Conservation (phyloP, 2,113 vertebrate species). For the Porphyrio hochstetteri region DNA sequence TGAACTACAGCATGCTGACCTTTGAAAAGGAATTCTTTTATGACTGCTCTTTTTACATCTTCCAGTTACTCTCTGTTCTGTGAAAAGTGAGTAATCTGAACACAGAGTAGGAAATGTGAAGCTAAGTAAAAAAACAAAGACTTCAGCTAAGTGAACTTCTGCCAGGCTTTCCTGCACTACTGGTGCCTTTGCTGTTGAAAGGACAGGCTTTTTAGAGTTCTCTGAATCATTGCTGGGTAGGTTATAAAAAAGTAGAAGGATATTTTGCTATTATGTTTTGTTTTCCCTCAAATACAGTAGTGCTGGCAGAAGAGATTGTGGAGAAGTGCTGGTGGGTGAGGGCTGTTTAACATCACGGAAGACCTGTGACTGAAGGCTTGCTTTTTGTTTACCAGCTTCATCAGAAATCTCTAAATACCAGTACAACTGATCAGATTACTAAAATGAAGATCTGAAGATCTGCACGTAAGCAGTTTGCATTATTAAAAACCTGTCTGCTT, state of each 20-base stretch:
- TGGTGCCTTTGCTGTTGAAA: neutral
- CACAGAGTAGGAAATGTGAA: neutral
- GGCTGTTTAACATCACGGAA: constrained; percentile 8
- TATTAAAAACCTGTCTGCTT: constrained; percentile 36
- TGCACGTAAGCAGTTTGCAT: neutral
- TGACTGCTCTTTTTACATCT: neutral
- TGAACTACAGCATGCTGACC: constrained; percentile 26
- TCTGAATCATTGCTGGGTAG: neutral
- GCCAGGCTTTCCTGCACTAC: neutral
- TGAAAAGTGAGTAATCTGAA: neutral
- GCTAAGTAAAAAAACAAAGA: neutral
- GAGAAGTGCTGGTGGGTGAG: neutral
- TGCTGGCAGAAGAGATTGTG: neutral
- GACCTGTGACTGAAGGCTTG: neutral
- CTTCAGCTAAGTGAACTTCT: too few relatives aligned
- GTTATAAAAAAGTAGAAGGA: neutral
- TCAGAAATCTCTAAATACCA: neutral
- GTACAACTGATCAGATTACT: neutral
- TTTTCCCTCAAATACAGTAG: constrained; percentile 22
- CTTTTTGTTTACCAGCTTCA: neutral
- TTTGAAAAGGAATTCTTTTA: constrained; percentile 1
- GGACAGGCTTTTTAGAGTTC: neutral
- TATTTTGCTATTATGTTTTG: neutral
- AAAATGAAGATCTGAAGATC: neutral
- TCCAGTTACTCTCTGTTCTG: neutral